Evolutionary conservation across 1,140 invertebrate species (phyloP).

Genomic region (Phthorimaea operculella): DNA sequence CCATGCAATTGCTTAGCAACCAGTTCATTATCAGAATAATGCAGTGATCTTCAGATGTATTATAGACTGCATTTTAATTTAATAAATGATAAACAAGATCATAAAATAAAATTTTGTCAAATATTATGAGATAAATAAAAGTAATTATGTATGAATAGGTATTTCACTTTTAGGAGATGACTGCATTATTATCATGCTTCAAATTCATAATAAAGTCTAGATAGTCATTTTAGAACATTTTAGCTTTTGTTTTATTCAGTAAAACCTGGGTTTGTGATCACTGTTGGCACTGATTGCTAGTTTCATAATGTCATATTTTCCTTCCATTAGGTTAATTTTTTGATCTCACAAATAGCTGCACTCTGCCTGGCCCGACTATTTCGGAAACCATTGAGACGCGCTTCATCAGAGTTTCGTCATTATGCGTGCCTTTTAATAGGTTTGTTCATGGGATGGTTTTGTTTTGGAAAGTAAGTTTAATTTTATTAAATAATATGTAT

Average conservation of each 20-base stretch:
- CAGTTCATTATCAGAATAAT: too few species aligned
- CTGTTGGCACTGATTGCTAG: conserved; percentile 12
- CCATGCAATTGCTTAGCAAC: too few species aligned
- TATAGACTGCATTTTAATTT: too few species aligned
- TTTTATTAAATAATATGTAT: too few species aligned
- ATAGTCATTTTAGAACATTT: too few species aligned
- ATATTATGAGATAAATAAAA: too few species aligned
- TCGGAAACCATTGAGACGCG: conserved; percentile 77
- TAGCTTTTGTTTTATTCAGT: too few species aligned
- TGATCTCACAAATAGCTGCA: conserved; percentile 82
- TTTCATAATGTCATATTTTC: conserved; percentile 39
- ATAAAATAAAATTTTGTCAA: too few species aligned
- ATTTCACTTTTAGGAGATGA: too few species aligned
- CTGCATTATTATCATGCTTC: conserved; percentile 22
- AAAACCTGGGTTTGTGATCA: not conserved
- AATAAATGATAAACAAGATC: too few species aligned
- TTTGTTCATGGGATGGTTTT: conserved; percentile 84
- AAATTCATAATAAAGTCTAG: conserved; percentile 8
- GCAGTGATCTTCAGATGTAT: too few species aligned
- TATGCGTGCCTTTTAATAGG: conserved; percentile 80
- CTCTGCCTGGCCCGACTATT: conserved; percentile 79
- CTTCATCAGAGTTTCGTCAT: conserved; percentile 76
- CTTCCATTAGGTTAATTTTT: conserved; percentile 83
- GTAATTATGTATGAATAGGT: too few species aligned
- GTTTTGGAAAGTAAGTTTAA: conserved; percentile 82